Base-by-base conservation (phyloP, 2,888 invertebrate species). In the Drosophila tanythrix region DNA sequence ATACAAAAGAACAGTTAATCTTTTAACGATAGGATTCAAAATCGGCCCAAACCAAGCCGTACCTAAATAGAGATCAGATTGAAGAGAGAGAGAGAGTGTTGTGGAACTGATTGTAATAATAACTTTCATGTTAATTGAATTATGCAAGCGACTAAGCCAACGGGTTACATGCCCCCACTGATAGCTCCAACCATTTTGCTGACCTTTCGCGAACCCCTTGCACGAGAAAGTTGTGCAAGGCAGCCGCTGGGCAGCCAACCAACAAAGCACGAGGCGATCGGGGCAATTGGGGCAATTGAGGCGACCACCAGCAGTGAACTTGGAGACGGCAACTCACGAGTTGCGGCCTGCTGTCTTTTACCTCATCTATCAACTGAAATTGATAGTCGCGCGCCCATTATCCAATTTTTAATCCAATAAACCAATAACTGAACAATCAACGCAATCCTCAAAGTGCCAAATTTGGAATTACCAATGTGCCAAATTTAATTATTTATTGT, bases 121-220 rank as follows among this genome's bases (percentile, higher is more conserved):
- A 64, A 73, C 25, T 60, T 71, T 52, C 43, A 76, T 66, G 57
- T 79, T 89, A 87, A 84, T 76, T 74, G 75, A 87, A 79, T 85
- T 87, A 85, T 87, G 89, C 73, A 85, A 85, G 75, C 71, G 58
- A 36, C 62, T 57, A 67, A 66, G 78, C 81, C 70, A 88, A 79
- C 77, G 68, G 73, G 71, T 82, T 75, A 81, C 73, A 72, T 66
- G 58, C 66, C 71, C 63, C 57, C 61, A 66, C 36, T 68, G 68
- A 74, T 78, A 57, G 66, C 61, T 61, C 29, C 59, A 64, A 56
- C 66, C 58, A 70, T 66, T 70, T 66, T 70, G 36, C 68, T 82
- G 85, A 89, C 89, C 85, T 89, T 79, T 87, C 53, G 84, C 67
- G 61, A 76, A 79, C 70, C 69, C 73, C 68, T 75, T 80, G 50